Percentiles rank a stretch among this genome's conserved stretches.
Conservation (phyloP, 2,113 vertebrate species). For the Alces alces region DNA sequence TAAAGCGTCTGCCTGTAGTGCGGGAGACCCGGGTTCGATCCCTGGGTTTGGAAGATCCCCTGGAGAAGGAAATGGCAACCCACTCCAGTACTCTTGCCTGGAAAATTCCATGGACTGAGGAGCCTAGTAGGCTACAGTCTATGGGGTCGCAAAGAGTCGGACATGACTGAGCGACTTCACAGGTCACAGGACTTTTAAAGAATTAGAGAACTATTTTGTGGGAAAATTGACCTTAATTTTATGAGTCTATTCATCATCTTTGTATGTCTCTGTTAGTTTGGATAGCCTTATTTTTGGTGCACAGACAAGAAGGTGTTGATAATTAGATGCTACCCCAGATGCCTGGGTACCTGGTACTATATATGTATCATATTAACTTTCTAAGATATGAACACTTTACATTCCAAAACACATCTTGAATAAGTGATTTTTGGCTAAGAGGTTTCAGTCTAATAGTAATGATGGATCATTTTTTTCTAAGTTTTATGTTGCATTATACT, state of each 20-base stretch:
- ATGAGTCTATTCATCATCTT: background rate
- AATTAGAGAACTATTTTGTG: background rate
- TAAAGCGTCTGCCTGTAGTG: too few relatives aligned
- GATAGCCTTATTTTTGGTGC: background rate
- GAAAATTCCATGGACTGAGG: too few relatives aligned
- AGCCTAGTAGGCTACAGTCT: too few relatives aligned
- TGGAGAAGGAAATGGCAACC: too few relatives aligned
- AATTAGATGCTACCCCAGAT: background rate
- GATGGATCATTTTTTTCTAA: background rate
- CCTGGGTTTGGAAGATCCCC: too few relatives aligned
- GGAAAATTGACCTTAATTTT: background rate
- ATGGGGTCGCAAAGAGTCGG: too few relatives aligned
- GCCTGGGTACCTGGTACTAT: background rate
- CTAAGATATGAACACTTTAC: background rate
- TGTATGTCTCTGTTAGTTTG: background rate
- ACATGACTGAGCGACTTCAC: too few relatives aligned
- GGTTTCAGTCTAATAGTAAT: background rate
- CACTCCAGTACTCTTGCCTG: too few relatives aligned
- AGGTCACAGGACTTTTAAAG: background rate
- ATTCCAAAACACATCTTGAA: background rate
- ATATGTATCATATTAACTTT: background rate
- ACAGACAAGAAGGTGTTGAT: background rate
- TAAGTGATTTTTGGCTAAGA: background rate
- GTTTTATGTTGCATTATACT: background rate
- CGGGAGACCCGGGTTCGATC: too few relatives aligned